Conservation (phyloP, 2,113 vertebrate genomes). For the Triplophysa dalaica region DNA sequence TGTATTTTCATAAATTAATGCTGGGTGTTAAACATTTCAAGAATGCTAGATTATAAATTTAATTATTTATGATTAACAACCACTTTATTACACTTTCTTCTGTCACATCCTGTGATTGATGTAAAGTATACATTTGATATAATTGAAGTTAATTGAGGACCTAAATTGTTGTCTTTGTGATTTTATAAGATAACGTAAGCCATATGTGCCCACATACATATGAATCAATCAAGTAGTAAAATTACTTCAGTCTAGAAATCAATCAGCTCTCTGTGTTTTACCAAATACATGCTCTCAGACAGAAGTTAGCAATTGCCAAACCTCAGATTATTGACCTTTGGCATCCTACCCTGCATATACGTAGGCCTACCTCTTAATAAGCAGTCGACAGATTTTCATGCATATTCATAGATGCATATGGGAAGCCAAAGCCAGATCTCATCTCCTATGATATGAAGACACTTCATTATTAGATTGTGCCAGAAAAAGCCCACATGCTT, state of each 20-base stretch:
- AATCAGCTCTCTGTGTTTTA: not conserved
- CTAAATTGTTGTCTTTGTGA: constrained; percentile 2
- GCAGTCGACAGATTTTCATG: constrained; percentile 75
- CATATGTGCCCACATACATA: constrained; percentile 2
- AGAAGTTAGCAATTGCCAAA: constrained; percentile 68
- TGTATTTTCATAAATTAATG: constrained; percentile 11
- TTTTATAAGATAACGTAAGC: not conserved
- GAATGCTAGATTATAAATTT: not conserved
- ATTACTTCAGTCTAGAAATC: constrained; percentile 24
- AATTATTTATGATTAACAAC: constrained; percentile 16
- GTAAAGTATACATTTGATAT: constrained; percentile 3
- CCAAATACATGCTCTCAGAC: constrained; percentile 59
- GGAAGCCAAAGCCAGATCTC: constrained; percentile 67
- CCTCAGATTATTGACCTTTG: constrained; percentile 71
- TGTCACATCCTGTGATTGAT: not conserved
- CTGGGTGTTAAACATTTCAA: constrained; percentile 18
- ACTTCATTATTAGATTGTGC: constrained; percentile 65
- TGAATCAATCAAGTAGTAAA: constrained; percentile 26
- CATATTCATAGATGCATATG: constrained; percentile 79
- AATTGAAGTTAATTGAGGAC: not conserved
- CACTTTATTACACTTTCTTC: not conserved
- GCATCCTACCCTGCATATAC: constrained; percentile 65
- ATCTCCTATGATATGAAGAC: constrained; percentile 58
- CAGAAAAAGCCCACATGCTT: constrained; percentile 50
- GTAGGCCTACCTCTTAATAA: constrained; percentile 68